phyloP scores from a whole-genome alignment of 1,140 invertebrate genomes.

The Conus ventricosus region DNA sequence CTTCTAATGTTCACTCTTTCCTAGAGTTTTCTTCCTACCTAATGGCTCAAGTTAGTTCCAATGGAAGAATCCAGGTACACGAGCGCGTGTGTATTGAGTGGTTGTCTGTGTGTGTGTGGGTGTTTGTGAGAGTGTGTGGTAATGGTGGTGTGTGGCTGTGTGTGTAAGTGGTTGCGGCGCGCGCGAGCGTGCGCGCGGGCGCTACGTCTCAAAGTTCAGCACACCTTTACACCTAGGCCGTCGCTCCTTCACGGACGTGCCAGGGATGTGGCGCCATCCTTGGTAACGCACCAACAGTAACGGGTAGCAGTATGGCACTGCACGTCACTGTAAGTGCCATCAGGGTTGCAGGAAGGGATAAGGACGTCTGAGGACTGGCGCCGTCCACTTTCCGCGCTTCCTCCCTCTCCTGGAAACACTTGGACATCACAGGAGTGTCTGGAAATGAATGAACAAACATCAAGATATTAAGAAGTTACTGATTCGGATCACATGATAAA shows the following conservation, averaged over 20 bases:
- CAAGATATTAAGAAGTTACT: too few species aligned
- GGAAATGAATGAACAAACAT: not conserved
- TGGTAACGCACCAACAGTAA: constrained; percentile 90
- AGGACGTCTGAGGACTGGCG: constrained; percentile 62
- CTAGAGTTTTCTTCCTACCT: too few species aligned
- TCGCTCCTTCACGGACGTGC: constrained; percentile 82
- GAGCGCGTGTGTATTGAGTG: too few species aligned
- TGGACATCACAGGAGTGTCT: constrained; percentile 38
- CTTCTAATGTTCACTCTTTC: too few species aligned
- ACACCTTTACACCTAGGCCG: constrained; percentile 81
- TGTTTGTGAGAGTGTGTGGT: too few species aligned
- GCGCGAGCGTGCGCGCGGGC: not conserved
- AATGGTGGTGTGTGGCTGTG: too few species aligned
- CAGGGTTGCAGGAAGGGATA: constrained; percentile 82
- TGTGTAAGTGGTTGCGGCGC: too few species aligned
- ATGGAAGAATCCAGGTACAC: too few species aligned
- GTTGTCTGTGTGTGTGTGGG: too few species aligned
- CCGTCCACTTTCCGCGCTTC: constrained; percentile 54
- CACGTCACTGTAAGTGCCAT: constrained; percentile 87
- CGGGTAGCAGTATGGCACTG: constrained; percentile 88
- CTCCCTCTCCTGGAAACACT: constrained; percentile 57
- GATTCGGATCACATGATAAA: too few species aligned
- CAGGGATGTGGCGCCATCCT: constrained; percentile 85
- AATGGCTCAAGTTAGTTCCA: too few species aligned
- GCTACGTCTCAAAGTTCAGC: not conserved